Base-by-base conservation (phyloP, 1,140 invertebrate species). In the Caenorhabditis brenneri region DNA sequence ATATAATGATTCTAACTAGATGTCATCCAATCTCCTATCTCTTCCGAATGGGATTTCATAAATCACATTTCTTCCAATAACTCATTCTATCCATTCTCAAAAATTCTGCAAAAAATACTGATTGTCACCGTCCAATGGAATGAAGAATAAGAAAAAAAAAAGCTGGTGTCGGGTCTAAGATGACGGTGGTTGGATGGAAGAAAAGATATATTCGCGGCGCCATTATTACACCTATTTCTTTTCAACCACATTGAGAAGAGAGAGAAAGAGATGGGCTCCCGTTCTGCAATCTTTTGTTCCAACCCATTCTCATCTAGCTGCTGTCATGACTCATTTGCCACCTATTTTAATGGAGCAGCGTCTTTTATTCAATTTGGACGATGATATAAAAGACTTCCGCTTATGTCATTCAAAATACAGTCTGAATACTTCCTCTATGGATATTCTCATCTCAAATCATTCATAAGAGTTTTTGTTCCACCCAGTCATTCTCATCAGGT, bases 201-300 rank as follows among this genome's bases (percentile, higher is more conserved):
- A 10, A 65, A 65, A n/a, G n/a, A 65, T 9, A 65, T 39, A 74
- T 74, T 74, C 65, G 65, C 36, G 33, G 36, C 22, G 12, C 65
- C 65, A 42, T 74, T 74, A 74, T 74, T 74, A 74, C 65, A 74
- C 65, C 65, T 74, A 65, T 36, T 65, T 65, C 58, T 36, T 46
- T 74, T 46, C 65, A 39, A 74, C 65, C 65, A 74, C 65, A 42
- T 19, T 74, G 16, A 51, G n/a, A 51, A 51, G n/a, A 51, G 5
- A 65, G n/a, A n/a, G n/a, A n/a, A n/a, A 29, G 10, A 12, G n/a
- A 42, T 3, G n/a, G 24, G 16, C n/a, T 74, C 5, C 36, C 31
- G 15, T 74, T 74, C 33, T 42, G 36, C 22, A 36, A 19, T 33
- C 22, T 31, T 74, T 74, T 74, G 65, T 42, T 74, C 65, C 42